Conservation (phyloP, 2,113 vertebrate species). For the Baryphthengus martii region DNA sequence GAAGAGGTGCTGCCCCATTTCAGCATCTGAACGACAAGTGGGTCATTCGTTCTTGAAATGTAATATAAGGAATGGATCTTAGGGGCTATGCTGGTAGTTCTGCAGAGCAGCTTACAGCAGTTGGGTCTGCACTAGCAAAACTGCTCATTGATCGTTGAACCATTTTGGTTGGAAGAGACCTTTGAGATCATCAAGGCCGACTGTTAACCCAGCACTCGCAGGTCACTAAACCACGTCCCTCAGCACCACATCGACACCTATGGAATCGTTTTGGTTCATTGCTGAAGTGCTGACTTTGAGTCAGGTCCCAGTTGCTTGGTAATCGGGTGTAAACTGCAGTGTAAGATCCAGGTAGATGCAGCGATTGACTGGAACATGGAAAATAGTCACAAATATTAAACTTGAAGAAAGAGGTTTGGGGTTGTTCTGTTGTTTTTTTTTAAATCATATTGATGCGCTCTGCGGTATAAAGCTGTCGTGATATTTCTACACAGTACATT, state of each 20-base stretch:
- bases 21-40: not conserved
- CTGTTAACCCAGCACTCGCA: too few relatives aligned
- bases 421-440: not conserved
- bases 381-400: not conserved
- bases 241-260: too few relatives aligned
- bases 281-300: not conserved
- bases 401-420: not conserved
- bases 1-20: not conserved
- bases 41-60: not conserved
- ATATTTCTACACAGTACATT: not conserved
- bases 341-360: too few relatives aligned
- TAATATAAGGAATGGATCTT: rapidly evolving
- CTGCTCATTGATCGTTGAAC: not conserved
- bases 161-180: too few relatives aligned
- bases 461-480: not conserved
- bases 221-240: too few relatives aligned
- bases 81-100: rapidly evolving
- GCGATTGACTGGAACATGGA: not conserved
- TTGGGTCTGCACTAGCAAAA: not conserved
- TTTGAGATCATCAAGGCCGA: too few relatives aligned
- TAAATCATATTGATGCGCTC: not conserved
- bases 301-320: not conserved
- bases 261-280: too few relatives aligned
- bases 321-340: not conserved
- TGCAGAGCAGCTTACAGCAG: not conserved